Percentiles rank a stretch among this genome's conserved stretches.
Evolutionary conservation across 2,888 invertebrate species (phyloP).

Genomic region (Synanthedon formicaeformis): DNA sequence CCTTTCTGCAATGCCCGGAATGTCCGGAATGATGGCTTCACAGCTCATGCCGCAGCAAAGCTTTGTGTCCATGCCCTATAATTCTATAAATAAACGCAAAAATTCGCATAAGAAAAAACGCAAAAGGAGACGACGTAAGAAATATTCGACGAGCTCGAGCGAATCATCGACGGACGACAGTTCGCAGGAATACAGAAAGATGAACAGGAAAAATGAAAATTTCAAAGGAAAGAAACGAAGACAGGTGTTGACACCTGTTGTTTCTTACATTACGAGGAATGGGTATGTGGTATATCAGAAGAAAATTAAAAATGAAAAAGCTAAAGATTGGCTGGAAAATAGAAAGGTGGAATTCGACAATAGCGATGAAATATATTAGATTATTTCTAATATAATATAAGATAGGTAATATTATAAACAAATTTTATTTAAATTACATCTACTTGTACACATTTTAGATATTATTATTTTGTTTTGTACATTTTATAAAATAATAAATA

Average conservation of each 20-base stretch:
- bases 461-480: too few species aligned
- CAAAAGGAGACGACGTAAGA: constrained; percentile 12
- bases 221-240: constrained; percentile 13
- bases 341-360: constrained; percentile 11
- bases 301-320: constrained; percentile 45
- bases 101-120: constrained; percentile 3
- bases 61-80: constrained; percentile 47
- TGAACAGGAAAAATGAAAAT: constrained; percentile 7
- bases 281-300: constrained; percentile 55
- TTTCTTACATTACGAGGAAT: constrained; percentile 52
- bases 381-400: too few species aligned
- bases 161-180: constrained; percentile 10
- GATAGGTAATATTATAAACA: too few species aligned
- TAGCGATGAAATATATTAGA: constrained; percentile 10
- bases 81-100: constrained; percentile 26
- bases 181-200: constrained; percentile 2
- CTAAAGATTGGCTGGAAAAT: constrained; percentile 45
- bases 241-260: constrained; percentile 47
- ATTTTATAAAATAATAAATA: too few species aligned
- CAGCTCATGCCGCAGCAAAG: constrained; percentile 16
- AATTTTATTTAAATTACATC: too few species aligned
- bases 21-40: neutral
- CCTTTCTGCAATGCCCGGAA: constrained; percentile 3
- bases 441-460: too few species aligned
- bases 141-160: constrained; percentile 7